Evolutionary conservation across 2,797 vertebrate genomes (phyloP).

Genomic region (Artibeus jamaicensis): DNA sequence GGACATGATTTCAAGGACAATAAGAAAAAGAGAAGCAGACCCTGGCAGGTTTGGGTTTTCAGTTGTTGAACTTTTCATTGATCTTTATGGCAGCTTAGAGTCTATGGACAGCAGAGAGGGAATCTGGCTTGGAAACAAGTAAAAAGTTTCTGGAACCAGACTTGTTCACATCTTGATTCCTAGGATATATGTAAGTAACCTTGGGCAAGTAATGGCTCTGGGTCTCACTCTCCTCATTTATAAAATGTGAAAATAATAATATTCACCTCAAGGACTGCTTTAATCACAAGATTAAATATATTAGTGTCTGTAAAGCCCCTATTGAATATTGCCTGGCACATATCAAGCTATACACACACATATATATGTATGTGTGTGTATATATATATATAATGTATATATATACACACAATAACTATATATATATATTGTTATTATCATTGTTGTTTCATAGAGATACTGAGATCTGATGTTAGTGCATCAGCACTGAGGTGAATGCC

Average conservation of each 20-base stretch:
- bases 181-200: not conserved
- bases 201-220: not conserved
- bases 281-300: not conserved
- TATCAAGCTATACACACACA: not conserved
- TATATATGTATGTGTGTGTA: too few relatives aligned
- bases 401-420: not conserved
- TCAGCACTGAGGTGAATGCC: not conserved
- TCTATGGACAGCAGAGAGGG: fast-evolving
- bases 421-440: not conserved
- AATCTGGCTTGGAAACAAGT: fast-evolving
- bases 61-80: not conserved
- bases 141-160: not conserved
- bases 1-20: not conserved
- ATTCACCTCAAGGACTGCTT: not conserved
- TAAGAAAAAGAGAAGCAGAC: not conserved
- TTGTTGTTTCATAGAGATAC: not conserved
- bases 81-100: fast-evolving
- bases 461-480: not conserved
- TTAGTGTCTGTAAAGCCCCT: not conserved
- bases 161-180: not conserved
- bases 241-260: not conserved
- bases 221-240: not conserved
- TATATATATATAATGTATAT: too few relatives aligned
- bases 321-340: not conserved
- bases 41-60: not conserved